phyloP scores from a whole-genome alignment of 2,113 vertebrate genomes.

The Astur gentilis region DNA sequence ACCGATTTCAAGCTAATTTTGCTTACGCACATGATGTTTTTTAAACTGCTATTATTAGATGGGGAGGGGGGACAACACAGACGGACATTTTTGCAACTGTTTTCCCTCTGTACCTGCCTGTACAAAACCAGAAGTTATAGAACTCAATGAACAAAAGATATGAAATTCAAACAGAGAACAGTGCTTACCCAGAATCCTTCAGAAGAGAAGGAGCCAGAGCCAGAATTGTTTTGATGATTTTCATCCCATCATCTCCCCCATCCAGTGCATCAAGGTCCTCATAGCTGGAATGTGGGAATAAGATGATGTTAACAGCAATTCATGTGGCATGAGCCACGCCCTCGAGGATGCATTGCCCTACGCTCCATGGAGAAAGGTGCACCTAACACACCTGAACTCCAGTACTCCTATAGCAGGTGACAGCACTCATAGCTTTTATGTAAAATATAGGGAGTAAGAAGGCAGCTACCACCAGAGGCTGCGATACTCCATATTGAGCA shows the following conservation, averaged over 20 bases:
- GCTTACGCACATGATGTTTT: not conserved
- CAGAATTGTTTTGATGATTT: conserved; percentile 82
- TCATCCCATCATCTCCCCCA: conserved; percentile 87
- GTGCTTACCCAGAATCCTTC: conserved; percentile 80
- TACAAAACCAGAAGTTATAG: not conserved
- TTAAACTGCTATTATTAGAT: not conserved
- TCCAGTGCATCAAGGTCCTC: conserved; percentile 88
- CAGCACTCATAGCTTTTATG: not conserved
- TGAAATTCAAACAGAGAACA: not conserved
- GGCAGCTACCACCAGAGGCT: not conserved
- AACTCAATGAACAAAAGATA: not conserved
- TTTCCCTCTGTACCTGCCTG: not conserved
- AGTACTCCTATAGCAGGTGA: not conserved
- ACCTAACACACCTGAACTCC: not conserved
- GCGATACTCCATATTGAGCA: not conserved
- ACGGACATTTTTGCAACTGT: not conserved
- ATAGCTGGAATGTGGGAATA: conserved; percentile 73
- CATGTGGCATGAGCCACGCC: not conserved
- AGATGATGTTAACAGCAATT: not conserved
- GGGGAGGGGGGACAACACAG: too few species aligned
- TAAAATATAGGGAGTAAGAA: not conserved
- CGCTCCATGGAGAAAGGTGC: not conserved
- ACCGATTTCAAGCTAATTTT: not conserved
- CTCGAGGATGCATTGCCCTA: not conserved
- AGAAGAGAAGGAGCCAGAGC: conserved; percentile 79